Percentiles rank a stretch among this genome's conserved stretches.
Evolutionary conservation across 1,140 invertebrate species (phyloP).

Genomic region (Camponotus floridanus): DNA sequence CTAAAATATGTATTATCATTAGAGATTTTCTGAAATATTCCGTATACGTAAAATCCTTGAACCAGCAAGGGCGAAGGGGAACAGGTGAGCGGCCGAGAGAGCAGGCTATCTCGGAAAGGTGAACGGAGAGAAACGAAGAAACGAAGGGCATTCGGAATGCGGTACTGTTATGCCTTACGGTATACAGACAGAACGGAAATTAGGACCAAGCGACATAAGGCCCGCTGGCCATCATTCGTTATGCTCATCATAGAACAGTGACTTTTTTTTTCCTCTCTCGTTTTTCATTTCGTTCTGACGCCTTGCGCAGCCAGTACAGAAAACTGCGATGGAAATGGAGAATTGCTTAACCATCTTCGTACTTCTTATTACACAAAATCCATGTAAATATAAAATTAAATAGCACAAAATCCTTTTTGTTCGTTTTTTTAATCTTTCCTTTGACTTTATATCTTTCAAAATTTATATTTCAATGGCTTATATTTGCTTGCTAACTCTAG

Average conservation of each 20-base stretch:
- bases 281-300: constrained; percentile 7
- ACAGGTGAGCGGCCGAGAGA: constrained; percentile 81
- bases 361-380: too few relatives aligned
- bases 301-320: too few relatives aligned
- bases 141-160: constrained; percentile 85
- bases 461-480: background rate
- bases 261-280: constrained; percentile 33
- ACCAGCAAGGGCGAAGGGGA: constrained; percentile 77
- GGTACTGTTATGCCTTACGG: constrained; percentile 85
- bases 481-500: background rate
- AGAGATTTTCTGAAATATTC: background rate
- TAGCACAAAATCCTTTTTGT: too few relatives aligned
- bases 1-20: background rate
- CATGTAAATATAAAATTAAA: too few relatives aligned
- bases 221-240: constrained; percentile 57
- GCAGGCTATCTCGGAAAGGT: constrained; percentile 75
- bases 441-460: background rate
- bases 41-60: constrained; percentile 23
- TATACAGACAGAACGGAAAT: constrained; percentile 84
- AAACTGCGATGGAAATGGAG: too few relatives aligned
- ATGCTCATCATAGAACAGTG: constrained; percentile 16
- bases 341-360: too few relatives aligned
- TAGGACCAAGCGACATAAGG: constrained; percentile 82
- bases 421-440: background rate
- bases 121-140: constrained; percentile 81